phyloP scores from a whole-genome alignment of 1,140 invertebrate species.

The Pemphigus obesinymphae region DNA sequence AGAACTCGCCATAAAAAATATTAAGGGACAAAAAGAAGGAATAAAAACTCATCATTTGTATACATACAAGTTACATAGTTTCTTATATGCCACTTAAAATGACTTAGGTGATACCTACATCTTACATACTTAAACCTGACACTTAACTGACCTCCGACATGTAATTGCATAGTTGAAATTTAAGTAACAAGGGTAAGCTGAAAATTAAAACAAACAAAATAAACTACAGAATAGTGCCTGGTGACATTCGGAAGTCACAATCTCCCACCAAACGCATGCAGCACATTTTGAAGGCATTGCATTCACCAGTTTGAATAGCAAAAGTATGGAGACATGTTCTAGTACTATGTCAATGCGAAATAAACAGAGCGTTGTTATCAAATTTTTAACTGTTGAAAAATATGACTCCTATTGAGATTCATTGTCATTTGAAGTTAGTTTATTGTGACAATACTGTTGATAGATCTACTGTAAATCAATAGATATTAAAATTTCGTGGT shows the following conservation, averaged over 20 bases:
- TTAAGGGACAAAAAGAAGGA: no score
- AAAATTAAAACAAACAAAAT: no score
- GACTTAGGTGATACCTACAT: no score
- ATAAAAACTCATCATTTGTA: no score
- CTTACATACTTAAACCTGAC: no score
- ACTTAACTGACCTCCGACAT: no score
- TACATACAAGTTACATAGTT: no score
- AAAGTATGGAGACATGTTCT: not conserved
- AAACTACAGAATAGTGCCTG: not conserved
- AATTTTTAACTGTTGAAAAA: conserved; percentile 11
- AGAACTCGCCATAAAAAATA: no score
- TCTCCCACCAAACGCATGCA: not conserved
- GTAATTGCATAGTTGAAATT: no score
- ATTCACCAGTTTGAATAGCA: not conserved
- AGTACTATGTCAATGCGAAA: not conserved
- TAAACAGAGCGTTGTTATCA: not conserved
- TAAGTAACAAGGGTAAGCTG: no score
- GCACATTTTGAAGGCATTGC: not conserved
- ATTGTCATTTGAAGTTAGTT: not conserved
- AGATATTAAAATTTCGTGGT: not conserved
- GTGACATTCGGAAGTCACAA: not conserved
- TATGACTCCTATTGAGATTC: not conserved
- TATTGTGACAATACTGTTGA: not conserved
- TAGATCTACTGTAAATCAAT: not conserved
- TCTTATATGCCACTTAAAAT: no score